Evolutionary conservation across 1,140 invertebrate genomes (phyloP).

Genomic region (Zaprionus ghesquierei): DNA sequence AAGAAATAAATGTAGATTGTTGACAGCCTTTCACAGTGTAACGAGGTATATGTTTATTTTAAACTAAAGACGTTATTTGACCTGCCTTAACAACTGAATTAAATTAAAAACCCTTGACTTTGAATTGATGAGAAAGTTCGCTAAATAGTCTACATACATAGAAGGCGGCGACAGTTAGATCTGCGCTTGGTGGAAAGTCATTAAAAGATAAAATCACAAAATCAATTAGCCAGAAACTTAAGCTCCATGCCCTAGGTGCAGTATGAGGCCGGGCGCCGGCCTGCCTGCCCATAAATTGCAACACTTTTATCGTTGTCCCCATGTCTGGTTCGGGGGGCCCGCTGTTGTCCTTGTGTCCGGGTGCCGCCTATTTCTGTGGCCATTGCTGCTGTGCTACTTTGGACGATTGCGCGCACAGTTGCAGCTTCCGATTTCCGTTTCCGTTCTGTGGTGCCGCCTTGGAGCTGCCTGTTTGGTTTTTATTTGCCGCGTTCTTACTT

Average conservation of each 20-base stretch:
- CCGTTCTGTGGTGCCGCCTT: constrained; percentile 75
- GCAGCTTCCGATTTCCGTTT: constrained; percentile 79
- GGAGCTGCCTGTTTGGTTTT: constrained; percentile 70
- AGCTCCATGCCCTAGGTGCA: constrained; percentile 37
- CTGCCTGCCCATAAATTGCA: constrained; percentile 78
- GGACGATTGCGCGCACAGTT: constrained; percentile 65
- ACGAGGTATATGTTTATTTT: too few relatives aligned
- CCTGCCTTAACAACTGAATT: too few relatives aligned
- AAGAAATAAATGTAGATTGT: too few relatives aligned
- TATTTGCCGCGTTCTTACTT: constrained; percentile 73
- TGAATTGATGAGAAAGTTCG: background rate
- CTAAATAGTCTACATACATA: background rate
- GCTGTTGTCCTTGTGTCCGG: constrained; percentile 38
- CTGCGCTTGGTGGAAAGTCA: constrained; percentile 70
- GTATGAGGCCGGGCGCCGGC: constrained; percentile 49
- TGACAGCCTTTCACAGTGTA: too few relatives aligned
- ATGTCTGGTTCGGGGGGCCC: constrained; percentile 21
- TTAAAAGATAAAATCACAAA: constrained; percentile 81
- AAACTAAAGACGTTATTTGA: too few relatives aligned
- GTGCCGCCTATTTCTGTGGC: constrained; percentile 67
- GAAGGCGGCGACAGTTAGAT: constrained; percentile 16
- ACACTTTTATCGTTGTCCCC: constrained; percentile 74
- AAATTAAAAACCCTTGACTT: background rate
- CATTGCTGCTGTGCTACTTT: constrained; percentile 34
- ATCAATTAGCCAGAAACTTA: constrained; percentile 80